Percentiles rank a stretch among this genome's conserved stretches.
Evolutionary conservation across 2,888 invertebrate species (phyloP).

Genomic region (Ichneumon xanthorius): DNA sequence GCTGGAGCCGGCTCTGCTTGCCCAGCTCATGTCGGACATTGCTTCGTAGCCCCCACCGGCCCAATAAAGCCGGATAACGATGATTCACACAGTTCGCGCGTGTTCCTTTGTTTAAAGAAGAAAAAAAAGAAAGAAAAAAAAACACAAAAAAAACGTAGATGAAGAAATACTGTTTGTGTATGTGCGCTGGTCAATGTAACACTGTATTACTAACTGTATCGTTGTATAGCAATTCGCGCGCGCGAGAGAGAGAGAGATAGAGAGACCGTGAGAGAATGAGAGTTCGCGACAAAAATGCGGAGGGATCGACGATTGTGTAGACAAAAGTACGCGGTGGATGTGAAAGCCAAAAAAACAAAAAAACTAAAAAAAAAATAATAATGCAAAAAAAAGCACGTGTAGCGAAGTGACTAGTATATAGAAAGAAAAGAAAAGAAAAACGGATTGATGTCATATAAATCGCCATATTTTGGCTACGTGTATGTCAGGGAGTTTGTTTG

Average conservation of each 20-base stretch:
- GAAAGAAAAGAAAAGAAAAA: slow-evolving; percentile 13
- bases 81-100: slow-evolving; percentile 71
- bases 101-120: slow-evolving; percentile 72
- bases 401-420: slow-evolving; percentile 63
- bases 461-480: slow-evolving; percentile 62
- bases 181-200: slow-evolving; percentile 78
- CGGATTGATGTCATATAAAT: slow-evolving; percentile 55
- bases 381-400: slow-evolving; percentile 68
- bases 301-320: neutral
- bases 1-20: slow-evolving; percentile 86
- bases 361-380: slow-evolving; percentile 52
- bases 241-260: no score
- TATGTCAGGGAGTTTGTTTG: slow-evolving; percentile 63
- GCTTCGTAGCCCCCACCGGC: slow-evolving; percentile 83
- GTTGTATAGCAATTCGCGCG: slow-evolving; percentile 67
- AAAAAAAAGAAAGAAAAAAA: slow-evolving; percentile 40
- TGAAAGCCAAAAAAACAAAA: slow-evolving; percentile 72
- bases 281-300: slow-evolving; percentile 22
- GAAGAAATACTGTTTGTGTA: slow-evolving; percentile 77
- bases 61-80: slow-evolving; percentile 66
- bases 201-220: slow-evolving; percentile 72
- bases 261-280: no score
- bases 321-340: slow-evolving; percentile 32
- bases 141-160: slow-evolving; percentile 69
- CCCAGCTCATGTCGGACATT: slow-evolving; percentile 84